These are phyloP conservation scores for Pipistrellus kuhlii DNA, from an alignment of 2,797 vertebrate species.

Conservation along the genomic window DNA sequence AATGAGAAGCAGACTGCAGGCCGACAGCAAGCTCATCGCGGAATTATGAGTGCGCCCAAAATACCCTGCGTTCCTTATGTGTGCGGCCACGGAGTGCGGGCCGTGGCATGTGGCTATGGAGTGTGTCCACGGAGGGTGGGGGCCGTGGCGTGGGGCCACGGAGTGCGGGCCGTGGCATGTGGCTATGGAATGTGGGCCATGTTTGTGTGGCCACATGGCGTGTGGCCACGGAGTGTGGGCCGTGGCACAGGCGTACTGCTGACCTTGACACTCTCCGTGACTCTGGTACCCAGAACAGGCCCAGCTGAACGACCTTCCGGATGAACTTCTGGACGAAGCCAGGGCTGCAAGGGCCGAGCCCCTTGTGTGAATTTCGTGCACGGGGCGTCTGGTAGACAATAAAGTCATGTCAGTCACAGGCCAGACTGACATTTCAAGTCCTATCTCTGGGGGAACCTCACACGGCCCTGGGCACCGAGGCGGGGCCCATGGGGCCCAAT, in stretches of 20 bases:
- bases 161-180: too few relatives aligned
- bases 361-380: too few relatives aligned
- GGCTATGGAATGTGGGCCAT: too few relatives aligned
- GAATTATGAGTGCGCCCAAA: background rate
- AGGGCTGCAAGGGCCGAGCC: too few relatives aligned
- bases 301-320: too few relatives aligned
- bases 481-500: background rate
- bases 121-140: too few relatives aligned
- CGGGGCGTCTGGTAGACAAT: background rate
- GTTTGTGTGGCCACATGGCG: too few relatives aligned
- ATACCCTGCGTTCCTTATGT: background rate
- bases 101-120: background rate
- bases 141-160: too few relatives aligned
- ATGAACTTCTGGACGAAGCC: too few relatives aligned
- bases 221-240: too few relatives aligned
- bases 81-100: too few relatives aligned
- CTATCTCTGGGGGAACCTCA: background rate
- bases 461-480: background rate
- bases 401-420: conserved; percentile 25
- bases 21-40: conserved; percentile 43
- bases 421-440: background rate
- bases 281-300: fast-evolving
- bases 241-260: too few relatives aligned
- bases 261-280: background rate
- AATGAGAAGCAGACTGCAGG: conserved; percentile 70